Evolutionary conservation across 2,113 vertebrate genomes (phyloP), one percentile per base, ranked within the genome.

Genomic region (Emberiza fucata): DNA sequence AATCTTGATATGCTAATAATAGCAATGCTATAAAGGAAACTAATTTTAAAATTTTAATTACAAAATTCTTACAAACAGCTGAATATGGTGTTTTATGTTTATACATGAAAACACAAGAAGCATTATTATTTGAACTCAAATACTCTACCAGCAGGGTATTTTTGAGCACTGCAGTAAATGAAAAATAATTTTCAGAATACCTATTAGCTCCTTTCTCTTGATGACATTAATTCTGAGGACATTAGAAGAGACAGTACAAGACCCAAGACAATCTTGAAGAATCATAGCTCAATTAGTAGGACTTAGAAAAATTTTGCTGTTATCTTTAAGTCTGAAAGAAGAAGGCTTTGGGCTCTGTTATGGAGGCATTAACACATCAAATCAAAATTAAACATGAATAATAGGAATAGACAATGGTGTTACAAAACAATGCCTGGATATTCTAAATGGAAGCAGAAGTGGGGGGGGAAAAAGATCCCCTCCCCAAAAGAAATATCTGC

Each of bases 251-350:
- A 84, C 29, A 80, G 45, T 44, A 79, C 22, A 91, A 86, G 75
- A 88, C 81, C 66, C 18, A 20, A 53, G 17, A 71, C 44, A 84
- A 90, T 44, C 85, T 63, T 70, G 63, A 92, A 86, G 83, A 86
- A 73, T 68, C 88, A 81, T 31, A 88, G 69, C 80, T 94, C 68
- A 88, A 35, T 91, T 91, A 94, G 45, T 17, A 75, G 54, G 39
- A 85, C 90, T 85, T 86, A 86, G 80, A 81, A 90, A 96, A 92
- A 88, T 2, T 50, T 47, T 59, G 27, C 35, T 80, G 59, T 56
- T 95, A 61, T 59, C 78, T 86, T 80, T 35, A 33, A 48, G 51
- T 76, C 68, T 82, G 60, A 84, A 88, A 93, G 63, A 90, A 80
- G 79, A 91, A 54, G 47, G 33, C 56, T 91, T 90, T 81, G 45